These are phyloP conservation scores for Cyprinodon tularosa DNA, from an alignment of 2,113 vertebrate species.

Conservation along the genomic window DNA sequence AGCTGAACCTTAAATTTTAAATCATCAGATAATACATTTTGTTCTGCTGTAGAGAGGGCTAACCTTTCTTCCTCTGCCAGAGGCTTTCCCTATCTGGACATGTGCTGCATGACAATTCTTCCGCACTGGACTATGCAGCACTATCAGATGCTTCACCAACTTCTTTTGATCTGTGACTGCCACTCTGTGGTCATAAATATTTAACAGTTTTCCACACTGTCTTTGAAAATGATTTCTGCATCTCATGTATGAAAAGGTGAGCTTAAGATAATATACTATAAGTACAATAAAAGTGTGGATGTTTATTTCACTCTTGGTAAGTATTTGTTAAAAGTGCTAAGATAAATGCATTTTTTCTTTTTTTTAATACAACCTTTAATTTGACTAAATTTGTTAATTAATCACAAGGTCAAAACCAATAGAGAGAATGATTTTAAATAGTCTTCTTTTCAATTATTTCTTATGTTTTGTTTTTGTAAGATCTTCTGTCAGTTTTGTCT, in stretches of 20 bases:
- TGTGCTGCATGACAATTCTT: conserved; percentile 60
- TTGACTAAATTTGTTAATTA: background rate
- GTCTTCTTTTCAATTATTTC: too few relatives aligned
- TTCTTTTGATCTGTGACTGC: conserved; percentile 60
- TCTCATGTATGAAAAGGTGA: background rate
- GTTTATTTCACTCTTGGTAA: background rate
- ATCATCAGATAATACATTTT: conserved; percentile 33
- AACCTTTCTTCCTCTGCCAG: conserved; percentile 60
- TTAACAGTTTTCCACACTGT: conserved; percentile 29
- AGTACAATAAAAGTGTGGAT: background rate
- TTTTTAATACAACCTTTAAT: too few relatives aligned
- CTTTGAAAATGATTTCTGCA: background rate
- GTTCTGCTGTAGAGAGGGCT: conserved; percentile 37
- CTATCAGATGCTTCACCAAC: conserved; percentile 9
- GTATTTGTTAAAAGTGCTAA: background rate
- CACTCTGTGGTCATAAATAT: conserved; percentile 64
- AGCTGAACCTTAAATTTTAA: conserved; percentile 2
- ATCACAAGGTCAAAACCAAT: background rate
- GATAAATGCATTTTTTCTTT: background rate
- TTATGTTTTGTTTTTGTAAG: too few relatives aligned
- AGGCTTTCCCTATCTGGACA: conserved; percentile 51
- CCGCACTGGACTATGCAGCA: conserved; percentile 49
- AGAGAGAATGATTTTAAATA: too few relatives aligned
- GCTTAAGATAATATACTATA: background rate
- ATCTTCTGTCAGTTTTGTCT: too few relatives aligned